These are phyloP conservation scores for Oscheius sp. DNA, from an alignment of 1,140 invertebrate species.

Conservation along the genomic window DNA sequence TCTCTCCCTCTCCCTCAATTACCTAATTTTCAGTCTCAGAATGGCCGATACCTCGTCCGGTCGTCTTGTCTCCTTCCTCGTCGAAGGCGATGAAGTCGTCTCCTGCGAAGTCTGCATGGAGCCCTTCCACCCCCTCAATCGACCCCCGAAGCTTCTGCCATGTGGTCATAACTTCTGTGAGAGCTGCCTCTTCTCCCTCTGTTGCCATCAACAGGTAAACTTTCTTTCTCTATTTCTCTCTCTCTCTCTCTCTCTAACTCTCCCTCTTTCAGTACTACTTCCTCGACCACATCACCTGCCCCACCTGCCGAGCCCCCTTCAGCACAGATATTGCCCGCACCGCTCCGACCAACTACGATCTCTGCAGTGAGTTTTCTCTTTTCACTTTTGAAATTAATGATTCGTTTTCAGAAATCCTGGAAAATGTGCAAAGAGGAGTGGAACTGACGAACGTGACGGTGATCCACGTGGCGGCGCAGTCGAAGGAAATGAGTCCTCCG, in stretches of 20 bases:
- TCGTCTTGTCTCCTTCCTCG: constrained; percentile 22
- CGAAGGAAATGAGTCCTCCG: background rate
- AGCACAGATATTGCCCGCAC: constrained; percentile 29
- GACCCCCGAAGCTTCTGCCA: constrained; percentile 49
- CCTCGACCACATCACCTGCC: constrained; percentile 48
- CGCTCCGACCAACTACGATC: constrained; percentile 50
- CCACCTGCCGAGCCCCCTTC: constrained; percentile 43
- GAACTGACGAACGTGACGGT: constrained; percentile 52
- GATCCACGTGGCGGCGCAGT: constrained; percentile 30
- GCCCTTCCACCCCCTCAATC: constrained; percentile 31
- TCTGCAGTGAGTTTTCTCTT: constrained; percentile 49
- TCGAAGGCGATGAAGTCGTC: constrained; percentile 33
- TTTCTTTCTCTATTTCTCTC: background rate
- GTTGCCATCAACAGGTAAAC: constrained; percentile 45
- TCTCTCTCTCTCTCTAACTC: constrained; percentile 14
- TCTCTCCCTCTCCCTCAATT: too few relatives aligned
- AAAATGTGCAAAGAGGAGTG: constrained; percentile 28
- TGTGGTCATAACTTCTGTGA: constrained; percentile 56
- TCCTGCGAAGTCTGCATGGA: constrained; percentile 40
- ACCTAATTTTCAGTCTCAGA: too few relatives aligned
- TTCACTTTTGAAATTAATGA: background rate
- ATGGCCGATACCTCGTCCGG: constrained; percentile 7
- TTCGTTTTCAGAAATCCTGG: constrained; percentile 43
- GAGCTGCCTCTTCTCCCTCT: constrained; percentile 45
- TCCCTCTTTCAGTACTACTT: constrained; percentile 51